Evolutionary conservation across 37 sponge, comb jelly and placozoan genomes (phyloP).

Genomic region (Tethya wilhelma): DNA sequence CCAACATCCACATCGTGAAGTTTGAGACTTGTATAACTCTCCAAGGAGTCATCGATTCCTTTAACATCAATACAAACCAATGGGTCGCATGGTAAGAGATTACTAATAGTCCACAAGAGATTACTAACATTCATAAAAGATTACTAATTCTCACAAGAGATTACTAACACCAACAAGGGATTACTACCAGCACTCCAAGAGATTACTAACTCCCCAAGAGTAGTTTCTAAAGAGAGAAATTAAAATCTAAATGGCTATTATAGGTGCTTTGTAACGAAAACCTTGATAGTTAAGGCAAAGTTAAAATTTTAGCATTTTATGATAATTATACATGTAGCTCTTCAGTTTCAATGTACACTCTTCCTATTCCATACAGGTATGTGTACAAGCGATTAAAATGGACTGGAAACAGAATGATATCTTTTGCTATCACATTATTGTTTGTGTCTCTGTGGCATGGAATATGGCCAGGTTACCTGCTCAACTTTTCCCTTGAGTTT

Average conservation of each 20-base stretch:
- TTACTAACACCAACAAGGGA: no score
- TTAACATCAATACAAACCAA: constrained; percentile 82
- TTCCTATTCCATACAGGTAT: constrained; percentile 69
- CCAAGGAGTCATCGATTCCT: constrained; percentile 73
- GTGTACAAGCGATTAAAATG: constrained; percentile 83
- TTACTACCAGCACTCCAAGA: no score
- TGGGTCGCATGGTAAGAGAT: constrained; percentile 64
- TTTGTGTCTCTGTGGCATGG: constrained; percentile 92
- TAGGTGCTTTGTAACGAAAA: no score
- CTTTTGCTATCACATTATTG: constrained; percentile 63
- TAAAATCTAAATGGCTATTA: no score
- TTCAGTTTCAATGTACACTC: no score
- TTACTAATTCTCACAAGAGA: no score
- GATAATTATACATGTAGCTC: no score
- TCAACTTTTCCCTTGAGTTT: constrained; percentile 77
- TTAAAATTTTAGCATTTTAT: no score
- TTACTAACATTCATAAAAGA: background rate
- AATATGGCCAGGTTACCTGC: constrained; percentile 82
- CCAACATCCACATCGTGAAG: constrained; percentile 57
- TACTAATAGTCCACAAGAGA: background rate
- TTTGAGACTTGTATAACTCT: constrained; percentile 60
- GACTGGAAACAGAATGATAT: constrained; percentile 68
- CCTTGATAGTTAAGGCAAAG: no score
- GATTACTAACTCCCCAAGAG: no score
- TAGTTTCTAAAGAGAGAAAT: no score